Percentiles rank a stretch among this genome's conserved stretches.
These are phyloP conservation scores for Panagrolaimus sp. DNA, from an alignment of 1,140 invertebrate species.

Conservation along the genomic window DNA sequence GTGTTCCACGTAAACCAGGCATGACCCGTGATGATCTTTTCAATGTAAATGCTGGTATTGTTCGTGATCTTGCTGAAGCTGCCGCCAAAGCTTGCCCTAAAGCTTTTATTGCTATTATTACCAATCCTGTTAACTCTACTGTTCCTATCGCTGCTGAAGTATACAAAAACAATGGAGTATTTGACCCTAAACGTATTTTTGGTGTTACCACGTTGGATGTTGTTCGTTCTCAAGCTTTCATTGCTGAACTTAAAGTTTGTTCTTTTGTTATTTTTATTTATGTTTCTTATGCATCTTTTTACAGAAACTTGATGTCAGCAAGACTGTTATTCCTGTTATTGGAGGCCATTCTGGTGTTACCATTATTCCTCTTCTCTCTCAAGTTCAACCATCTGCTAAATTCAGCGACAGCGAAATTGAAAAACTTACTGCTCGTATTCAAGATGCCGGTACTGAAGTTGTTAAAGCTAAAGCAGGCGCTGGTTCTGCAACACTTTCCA, in stretches of 20 bases:
- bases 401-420: conserved; percentile 71
- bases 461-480: conserved; percentile 98
- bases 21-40: conserved; percentile 83
- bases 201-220: conserved; percentile 94
- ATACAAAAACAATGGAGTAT: conserved; percentile 78
- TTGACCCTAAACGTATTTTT: conserved; percentile 83
- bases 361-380: conserved; percentile 90
- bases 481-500: conserved; percentile 95
- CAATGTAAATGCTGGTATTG: conserved; percentile 96
- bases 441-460: conserved; percentile 96
- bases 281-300: conserved; percentile 27
- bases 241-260: conserved; percentile 68
- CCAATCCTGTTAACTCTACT: conserved; percentile 94
- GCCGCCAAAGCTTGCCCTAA: conserved; percentile 79
- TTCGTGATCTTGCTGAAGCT: conserved; percentile 75
- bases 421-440: conserved; percentile 75
- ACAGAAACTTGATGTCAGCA: conserved; percentile 72
- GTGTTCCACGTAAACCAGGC: conserved; percentile 90
- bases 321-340: conserved; percentile 83
- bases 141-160: conserved; percentile 94
- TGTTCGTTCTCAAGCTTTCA: conserved; percentile 86
- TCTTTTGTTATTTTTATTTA: conserved; percentile 10
- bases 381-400: conserved; percentile 68
- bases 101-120: conserved; percentile 88
- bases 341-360: conserved; percentile 97